These are phyloP conservation scores for Peromyscus nudipes DNA, from an alignment of 2,797 vertebrate genomes.

Conservation along the genomic window DNA sequence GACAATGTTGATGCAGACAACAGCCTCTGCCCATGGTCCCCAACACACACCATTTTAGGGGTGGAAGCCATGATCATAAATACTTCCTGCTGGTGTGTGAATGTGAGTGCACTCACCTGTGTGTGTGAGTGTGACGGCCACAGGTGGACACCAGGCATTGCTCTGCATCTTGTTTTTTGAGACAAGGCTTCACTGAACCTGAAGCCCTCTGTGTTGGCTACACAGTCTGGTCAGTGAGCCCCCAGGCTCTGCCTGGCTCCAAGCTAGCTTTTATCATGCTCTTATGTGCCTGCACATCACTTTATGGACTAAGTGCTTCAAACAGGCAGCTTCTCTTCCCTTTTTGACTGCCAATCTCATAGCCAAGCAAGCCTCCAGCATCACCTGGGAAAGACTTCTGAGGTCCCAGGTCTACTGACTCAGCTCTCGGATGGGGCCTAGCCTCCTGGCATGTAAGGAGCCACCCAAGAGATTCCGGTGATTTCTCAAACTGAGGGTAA, in stretches of 20 bases:
- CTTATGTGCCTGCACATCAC: neutral
- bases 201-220: too few relatives aligned
- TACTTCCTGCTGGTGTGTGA: neutral
- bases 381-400: neutral
- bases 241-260: neutral
- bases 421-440: neutral
- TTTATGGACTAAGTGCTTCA: neutral
- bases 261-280: neutral
- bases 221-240: neutral
- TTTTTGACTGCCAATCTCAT: neutral
- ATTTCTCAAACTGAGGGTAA: neutral
- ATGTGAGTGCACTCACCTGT: neutral
- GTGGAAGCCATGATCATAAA: neutral
- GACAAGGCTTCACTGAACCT: too few relatives aligned
- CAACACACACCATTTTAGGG: neutral
- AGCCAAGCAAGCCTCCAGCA: too few relatives aligned
- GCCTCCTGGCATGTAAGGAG: neutral
- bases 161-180: neutral
- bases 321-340: neutral
- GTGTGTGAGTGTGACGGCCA: neutral
- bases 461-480: neutral
- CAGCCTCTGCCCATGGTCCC: neutral
- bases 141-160: too few relatives aligned
- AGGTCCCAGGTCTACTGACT: neutral
- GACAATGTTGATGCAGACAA: neutral